Percentiles rank a stretch among this genome's conserved stretches.
Evolutionary conservation across 2,888 invertebrate species (phyloP).

Genomic region (Nymphalis polychloros): DNA sequence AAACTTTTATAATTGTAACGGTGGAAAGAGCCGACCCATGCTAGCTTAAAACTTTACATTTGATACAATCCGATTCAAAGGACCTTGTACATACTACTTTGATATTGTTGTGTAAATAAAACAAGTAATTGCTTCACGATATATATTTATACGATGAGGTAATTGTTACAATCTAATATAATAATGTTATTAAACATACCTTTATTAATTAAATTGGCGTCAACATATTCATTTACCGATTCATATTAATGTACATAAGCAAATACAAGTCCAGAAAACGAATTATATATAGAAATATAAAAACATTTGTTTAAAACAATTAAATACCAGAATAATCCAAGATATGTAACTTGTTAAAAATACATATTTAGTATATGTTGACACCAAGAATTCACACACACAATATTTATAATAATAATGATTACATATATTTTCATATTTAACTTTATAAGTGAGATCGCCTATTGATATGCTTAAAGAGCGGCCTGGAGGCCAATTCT

Average conservation of each 20-base stretch:
- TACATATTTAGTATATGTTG: not conserved
- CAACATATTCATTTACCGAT: not conserved
- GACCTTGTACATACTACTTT: too few species aligned
- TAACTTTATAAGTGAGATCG: not conserved
- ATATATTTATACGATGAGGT: conserved; percentile 47
- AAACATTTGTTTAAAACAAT: too few species aligned
- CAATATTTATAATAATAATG: conserved; percentile 4
- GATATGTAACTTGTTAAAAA: not conserved
- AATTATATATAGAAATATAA: not conserved
- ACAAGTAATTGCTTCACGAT: conserved; percentile 51
- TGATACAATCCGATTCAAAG: too few species aligned
- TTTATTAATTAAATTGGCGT: not conserved
- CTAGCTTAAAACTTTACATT: too few species aligned
- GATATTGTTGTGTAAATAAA: conserved; percentile 7
- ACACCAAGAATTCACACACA: conserved; percentile 6
- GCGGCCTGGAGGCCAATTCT: not conserved
- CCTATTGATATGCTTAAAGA: conserved; percentile 2
- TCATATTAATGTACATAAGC: too few species aligned
- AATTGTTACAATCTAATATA: conserved; percentile 48
- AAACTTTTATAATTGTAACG: too few species aligned
- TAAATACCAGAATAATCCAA: not conserved
- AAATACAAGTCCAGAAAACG: too few species aligned
- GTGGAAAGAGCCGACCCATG: too few species aligned
- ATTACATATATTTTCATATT: not conserved
- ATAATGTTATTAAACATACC: conserved; percentile 16